Evolutionary conservation across 2,888 invertebrate species (phyloP).

Genomic region (Nomada ferruginata): DNA sequence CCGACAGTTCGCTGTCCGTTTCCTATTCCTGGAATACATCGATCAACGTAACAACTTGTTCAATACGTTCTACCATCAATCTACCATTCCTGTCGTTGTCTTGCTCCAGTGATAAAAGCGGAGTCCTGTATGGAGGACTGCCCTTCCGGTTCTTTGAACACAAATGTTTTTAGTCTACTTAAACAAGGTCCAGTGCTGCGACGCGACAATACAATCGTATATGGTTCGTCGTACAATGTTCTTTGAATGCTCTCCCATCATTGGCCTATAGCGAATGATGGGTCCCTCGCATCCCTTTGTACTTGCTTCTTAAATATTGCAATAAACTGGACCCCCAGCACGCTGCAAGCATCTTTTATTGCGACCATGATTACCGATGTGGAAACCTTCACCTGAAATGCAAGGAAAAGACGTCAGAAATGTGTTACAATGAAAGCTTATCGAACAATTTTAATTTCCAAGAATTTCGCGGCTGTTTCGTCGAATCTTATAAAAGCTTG

Average conservation of each 20-base stretch:
- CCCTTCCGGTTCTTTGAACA: constrained; percentile 48
- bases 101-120: constrained; percentile 16
- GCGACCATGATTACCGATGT: constrained; percentile 31
- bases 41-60: neutral
- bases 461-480: neutral
- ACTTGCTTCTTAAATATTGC: constrained; percentile 31
- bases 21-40: neutral
- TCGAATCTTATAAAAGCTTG: neutral
- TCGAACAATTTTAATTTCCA: neutral
- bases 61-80: neutral
- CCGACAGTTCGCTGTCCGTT: constrained; percentile 6
- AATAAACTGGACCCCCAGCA: constrained; percentile 42
- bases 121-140: constrained; percentile 12
- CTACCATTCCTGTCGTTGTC: constrained; percentile 16
- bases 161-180: constrained; percentile 45
- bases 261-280: constrained; percentile 21
- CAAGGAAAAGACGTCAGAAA: neutral
- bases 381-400: constrained; percentile 60
- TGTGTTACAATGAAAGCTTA: neutral
- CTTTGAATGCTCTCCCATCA: constrained; percentile 4
- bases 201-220: neutral
- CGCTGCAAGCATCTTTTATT: constrained; percentile 47
- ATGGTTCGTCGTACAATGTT: neutral
- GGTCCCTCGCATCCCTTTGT: constrained; percentile 40
- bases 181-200: constrained; percentile 25